Evolutionary conservation across 1,140 invertebrate species (phyloP).

Genomic region (Colletes latitarsis): DNA sequence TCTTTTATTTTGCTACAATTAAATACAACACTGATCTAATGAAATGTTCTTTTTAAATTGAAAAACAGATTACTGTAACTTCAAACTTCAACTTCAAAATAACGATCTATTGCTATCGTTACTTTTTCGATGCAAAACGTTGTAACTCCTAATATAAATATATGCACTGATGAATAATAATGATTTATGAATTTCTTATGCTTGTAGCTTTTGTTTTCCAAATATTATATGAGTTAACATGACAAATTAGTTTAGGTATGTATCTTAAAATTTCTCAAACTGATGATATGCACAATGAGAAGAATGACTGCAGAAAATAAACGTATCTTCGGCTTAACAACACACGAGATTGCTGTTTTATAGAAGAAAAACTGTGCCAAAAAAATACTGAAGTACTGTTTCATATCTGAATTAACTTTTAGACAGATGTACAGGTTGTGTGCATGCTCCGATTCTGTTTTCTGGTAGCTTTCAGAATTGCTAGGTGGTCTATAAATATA

Average conservation of each 20-base stretch:
- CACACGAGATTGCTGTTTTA: neutral
- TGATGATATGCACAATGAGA: neutral
- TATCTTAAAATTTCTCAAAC: neutral
- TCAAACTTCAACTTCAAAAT: neutral
- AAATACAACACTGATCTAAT: neutral
- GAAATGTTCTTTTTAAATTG: neutral
- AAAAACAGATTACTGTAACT: neutral
- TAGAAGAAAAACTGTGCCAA: neutral
- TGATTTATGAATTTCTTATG: neutral
- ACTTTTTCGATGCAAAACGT: neutral
- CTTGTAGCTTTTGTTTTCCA: neutral
- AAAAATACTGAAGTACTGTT: neutral
- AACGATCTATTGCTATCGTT: neutral
- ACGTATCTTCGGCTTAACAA: neutral
- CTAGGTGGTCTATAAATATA: slow-evolving; percentile 68
- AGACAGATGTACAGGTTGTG: slow-evolving; percentile 39
- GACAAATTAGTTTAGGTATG: neutral
- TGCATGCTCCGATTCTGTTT: slow-evolving; percentile 52
- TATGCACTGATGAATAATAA: slow-evolving; percentile 8
- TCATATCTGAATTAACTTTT: slow-evolving; percentile 33
- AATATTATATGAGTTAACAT: neutral
- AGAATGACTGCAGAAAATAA: neutral
- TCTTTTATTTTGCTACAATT: slow-evolving; percentile 23
- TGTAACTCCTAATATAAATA: neutral
- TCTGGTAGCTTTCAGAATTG: slow-evolving; percentile 60